Base-by-base conservation (phyloP, 2,888 invertebrate genomes). In the Agriopis leucophaearia region DNA sequence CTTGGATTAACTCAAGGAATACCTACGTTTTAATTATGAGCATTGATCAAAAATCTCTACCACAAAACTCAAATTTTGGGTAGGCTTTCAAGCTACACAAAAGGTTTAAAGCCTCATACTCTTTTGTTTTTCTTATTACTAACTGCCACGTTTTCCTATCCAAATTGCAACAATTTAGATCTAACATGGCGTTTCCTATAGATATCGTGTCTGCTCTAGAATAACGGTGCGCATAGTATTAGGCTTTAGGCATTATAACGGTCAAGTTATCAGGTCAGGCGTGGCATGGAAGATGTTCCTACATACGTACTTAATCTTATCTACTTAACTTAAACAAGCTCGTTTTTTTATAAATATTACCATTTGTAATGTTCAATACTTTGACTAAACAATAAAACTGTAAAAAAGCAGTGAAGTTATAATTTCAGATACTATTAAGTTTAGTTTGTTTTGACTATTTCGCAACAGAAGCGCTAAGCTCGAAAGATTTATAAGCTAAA, bases 131-230 rank as follows among this genome's bases (percentile, higher is more conserved):
- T 38, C 8, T 13, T 18, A 1, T 27, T n/a, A 35, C 35, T 47
- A 6, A 10, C 35, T 47, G 27, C 8, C 45, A 45, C 42, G 48
- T 42, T 66, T 54, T 60, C 68, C 51, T 60, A 68, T 45, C 69
- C 51, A 73, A 73, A 73, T 73, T 73, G 72, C 74, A 64, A 67
- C 70, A 73, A 73, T 69, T 58, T 66, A 69, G 66, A 56, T 66
- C 69, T 70, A 69, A 72, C 71, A 75, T 72, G 74, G 65, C 67
- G 52, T 74, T 73, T 69, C 62, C 69, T 73, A 68, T 65, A 71
- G 59, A 59, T 45, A 51, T 56, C 55, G 35, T 55, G 52, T 56
- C 58, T 69, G 66, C 65, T 59, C 50, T 67, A 72, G 70, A 72
- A 63, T 73, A 75, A 75, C 75, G 73, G 73, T 16, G 47, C 40